A percentile compares a stretch with the other conserved stretches of the same genome.
These are phyloP conservation scores for Myiopsitta monachus DNA, from an alignment of 2,113 vertebrate genomes.

Conservation along the genomic window DNA sequence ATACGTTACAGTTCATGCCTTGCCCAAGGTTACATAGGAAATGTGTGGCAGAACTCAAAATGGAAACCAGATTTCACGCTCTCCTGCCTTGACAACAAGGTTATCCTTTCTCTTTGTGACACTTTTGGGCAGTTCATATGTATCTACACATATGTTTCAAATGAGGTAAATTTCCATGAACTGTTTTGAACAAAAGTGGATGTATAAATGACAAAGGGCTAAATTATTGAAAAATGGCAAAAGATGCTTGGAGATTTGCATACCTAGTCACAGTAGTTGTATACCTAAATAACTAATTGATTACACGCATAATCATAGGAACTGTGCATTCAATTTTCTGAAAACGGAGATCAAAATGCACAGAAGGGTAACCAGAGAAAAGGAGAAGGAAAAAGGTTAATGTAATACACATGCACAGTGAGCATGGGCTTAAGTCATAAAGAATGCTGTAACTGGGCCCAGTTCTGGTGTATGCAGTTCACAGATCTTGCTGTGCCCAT, in stretches of 20 bases:
- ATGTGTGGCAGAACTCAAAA: conserved; percentile 58
- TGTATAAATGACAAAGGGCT: background rate
- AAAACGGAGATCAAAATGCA: background rate
- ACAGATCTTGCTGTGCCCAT: background rate
- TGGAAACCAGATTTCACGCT: conserved; percentile 67
- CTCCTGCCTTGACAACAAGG: conserved; percentile 56
- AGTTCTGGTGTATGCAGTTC: background rate
- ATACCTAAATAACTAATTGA: conserved; percentile 19
- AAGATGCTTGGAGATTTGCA: conserved; percentile 34
- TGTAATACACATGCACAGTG: background rate
- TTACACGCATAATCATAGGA: conserved; percentile 6
- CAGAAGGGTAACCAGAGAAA: background rate
- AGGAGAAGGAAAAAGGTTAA: background rate
- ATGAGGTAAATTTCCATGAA: conserved; percentile 63
- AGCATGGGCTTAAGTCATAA: background rate
- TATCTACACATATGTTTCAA: conserved; percentile 49
- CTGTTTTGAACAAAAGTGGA: background rate
- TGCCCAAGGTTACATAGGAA: conserved; percentile 67
- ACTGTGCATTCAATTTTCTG: background rate
- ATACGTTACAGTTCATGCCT: conserved; percentile 64
- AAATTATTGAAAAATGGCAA: background rate
- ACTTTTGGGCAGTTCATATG: conserved; percentile 19
- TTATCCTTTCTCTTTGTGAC: conserved; percentile 54
- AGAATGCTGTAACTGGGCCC: background rate
- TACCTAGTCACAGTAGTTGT: conserved; percentile 41